Percentiles rank a stretch among this genome's conserved stretches.
Evolutionary conservation across 1,140 invertebrate species (phyloP).

Genomic region (Micrasema longulum): DNA sequence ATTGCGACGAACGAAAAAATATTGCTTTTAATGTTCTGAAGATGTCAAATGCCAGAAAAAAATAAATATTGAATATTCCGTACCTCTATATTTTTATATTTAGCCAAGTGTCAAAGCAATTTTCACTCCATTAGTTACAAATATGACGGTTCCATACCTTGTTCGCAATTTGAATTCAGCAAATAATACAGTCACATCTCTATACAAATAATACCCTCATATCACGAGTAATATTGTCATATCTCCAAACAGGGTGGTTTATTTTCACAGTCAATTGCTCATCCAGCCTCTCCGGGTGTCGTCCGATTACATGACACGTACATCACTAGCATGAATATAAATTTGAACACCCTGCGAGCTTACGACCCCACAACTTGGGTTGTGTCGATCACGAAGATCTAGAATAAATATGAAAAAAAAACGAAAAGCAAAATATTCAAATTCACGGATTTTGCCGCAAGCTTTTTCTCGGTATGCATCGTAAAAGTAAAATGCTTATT

Average conservation of each 20-base stretch:
- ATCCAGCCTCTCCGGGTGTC: slow-evolving; percentile 19
- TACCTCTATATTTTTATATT: background rate
- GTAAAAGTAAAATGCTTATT: no score
- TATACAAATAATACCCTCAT: background rate
- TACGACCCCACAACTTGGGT: background rate
- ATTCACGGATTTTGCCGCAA: no score
- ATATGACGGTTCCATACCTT: no score
- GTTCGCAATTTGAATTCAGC: background rate
- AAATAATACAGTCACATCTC: slow-evolving; percentile 21
- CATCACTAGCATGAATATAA: slow-evolving; percentile 26
- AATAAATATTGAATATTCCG: no score
- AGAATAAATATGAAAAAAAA: slow-evolving; percentile 2
- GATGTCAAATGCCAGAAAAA: no score
- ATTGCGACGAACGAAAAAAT: no score
- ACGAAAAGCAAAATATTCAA: background rate
- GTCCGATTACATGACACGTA: slow-evolving; percentile 28
- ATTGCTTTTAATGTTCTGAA: no score
- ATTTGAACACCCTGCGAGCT: slow-evolving; percentile 30
- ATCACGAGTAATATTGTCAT: background rate
- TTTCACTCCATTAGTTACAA: slow-evolving; percentile 17
- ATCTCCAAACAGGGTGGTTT: slow-evolving; percentile 15
- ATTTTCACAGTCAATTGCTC: slow-evolving; percentile 43
- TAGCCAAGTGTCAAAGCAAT: background rate
- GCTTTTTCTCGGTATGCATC: no score
- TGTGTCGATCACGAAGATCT: slow-evolving; percentile 17